Evolutionary conservation across 1,140 invertebrate genomes (phyloP), one percentile per base, ranked within the genome.

Genomic region (Drosophila sechellia): DNA sequence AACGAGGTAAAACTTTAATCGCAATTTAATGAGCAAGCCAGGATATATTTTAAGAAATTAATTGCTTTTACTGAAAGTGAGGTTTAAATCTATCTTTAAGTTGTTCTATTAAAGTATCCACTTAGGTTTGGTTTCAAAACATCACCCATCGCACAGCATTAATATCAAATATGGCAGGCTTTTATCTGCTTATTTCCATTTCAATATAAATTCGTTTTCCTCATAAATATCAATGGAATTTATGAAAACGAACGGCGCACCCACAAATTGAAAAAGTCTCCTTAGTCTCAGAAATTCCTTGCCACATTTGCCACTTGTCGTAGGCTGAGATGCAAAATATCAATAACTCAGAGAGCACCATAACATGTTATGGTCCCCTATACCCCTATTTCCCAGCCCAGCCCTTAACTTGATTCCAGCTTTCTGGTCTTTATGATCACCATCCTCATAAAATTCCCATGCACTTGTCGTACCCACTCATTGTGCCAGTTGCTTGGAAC

Each of bases 391-490:
- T 5, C 22, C 54, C 15, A 48, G 25, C 40, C 56, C 31, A 45
- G 45, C 46, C 59, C 64, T 64, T 68, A 68, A 65, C 69, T 72
- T 45, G 17, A 10, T 45, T 70, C 65, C 69, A 72, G 55, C 54
- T 74, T 60, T 74, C 57, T 74, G 71, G 57, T 55, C 59, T 74
- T 74, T 74, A 74, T 49, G 71, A 74, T 73, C 71, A 57, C 58
- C 50, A 69, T 55, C 25, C 66, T 20, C 66, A 70, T 70, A 70
- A 70, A 70, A 39, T 69, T 45, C 49, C 65, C 64, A 37, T 53
- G 46, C 60, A 69, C 65, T 69, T 50, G 65, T 66, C 65, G 48
- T 56, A 37, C 64, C 63, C 63, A 55, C 64, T 70, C 66, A 57
- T 40, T 69, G 64, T 57, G 66, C 48, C 66, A 70, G 64, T 69